Base-by-base conservation (phyloP, 2,888 invertebrate genomes). In the Drosophila prolongata region DNA sequence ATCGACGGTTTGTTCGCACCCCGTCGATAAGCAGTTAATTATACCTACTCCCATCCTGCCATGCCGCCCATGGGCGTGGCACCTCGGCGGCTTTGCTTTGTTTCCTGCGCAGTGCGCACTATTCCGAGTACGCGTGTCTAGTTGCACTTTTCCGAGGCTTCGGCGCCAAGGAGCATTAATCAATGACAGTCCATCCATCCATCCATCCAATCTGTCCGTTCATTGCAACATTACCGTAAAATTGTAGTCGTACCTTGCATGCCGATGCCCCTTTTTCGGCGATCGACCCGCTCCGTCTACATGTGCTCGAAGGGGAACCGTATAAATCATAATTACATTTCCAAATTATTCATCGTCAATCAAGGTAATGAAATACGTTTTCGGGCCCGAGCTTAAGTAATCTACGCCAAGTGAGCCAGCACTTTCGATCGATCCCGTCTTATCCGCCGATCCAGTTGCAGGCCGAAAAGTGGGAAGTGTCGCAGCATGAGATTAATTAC, bases 1-100 rank as follows among this genome's bases (percentile, higher is more conserved):
- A 84, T 84, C 81, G 87, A 60, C 70, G 67, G 75, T 65, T 81
- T 87, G 81, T 87, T 87, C 81, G 83, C 84, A 87, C 87, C 83
- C 83, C 83, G 83, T 84, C 83, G 83, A 86, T 83, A 83, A 80
- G 82, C 82, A 83, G 82, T 83, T 83, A 86, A 83, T 83, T 83
- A 83, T 86, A 83, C 81, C 81, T 81, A 79, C 81, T 84, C 79
- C 79, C 84, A 87, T 87, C 78, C 78, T 79, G 71, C 70, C 46
- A 38, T 30, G 5, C 44, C 43, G 67, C 38, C 38, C 69, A 66
- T 76, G 72, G 81, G 79, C 76, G 79, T 73, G 75, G 54, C 69
- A 65, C 14, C 27, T 50, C 65, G 73, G 74, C 83, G 81, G 83
- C 84, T 64, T 75, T 55, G 56, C 80, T 86, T 85, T 83, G 85